Conservation (phyloP, 30 jellyfish, hydroid and myxozoan genomes). For the Turritopsis rubra region DNA sequence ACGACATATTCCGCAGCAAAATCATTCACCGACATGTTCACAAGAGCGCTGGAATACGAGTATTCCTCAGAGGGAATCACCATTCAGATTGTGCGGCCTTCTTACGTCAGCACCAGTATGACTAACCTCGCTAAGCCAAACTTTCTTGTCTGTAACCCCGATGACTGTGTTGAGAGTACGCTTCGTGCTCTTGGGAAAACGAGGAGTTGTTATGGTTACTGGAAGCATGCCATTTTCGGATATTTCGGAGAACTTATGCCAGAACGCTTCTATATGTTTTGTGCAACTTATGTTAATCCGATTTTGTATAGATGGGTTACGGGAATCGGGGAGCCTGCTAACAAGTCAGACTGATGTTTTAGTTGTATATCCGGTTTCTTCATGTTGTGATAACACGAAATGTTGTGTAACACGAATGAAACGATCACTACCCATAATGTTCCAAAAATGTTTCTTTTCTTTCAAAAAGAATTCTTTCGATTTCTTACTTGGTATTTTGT, state of each 20-base stretch:
- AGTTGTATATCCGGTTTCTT: not conserved
- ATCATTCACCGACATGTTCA: slow-evolving; percentile 48
- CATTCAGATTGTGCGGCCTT: slow-evolving; percentile 60
- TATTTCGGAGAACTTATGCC: slow-evolving; percentile 17
- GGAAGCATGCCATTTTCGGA: slow-evolving; percentile 58
- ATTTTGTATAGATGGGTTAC: slow-evolving; percentile 5
- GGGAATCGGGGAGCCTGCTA: not conserved
- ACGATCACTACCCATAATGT: too few relatives aligned
- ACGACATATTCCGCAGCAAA: slow-evolving; percentile 85
- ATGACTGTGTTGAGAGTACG: slow-evolving; percentile 48
- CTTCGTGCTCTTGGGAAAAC: slow-evolving; percentile 48
- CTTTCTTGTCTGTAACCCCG: slow-evolving; percentile 50
- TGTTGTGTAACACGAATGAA: too few relatives aligned
- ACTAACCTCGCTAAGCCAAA: slow-evolving; percentile 45
- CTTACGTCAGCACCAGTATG: slow-evolving; percentile 51
- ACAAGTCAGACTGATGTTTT: not conserved
- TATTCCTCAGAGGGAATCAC: slow-evolving; percentile 40
- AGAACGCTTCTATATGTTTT: slow-evolving; percentile 11
- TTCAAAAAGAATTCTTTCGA: too few relatives aligned
- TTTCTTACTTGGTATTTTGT: too few relatives aligned
- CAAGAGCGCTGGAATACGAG: slow-evolving; percentile 54
- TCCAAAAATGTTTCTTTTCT: too few relatives aligned
- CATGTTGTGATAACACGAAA: too few relatives aligned
- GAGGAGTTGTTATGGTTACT: slow-evolving; percentile 54
- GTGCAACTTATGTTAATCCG: not conserved